A percentile compares a stretch with the other conserved stretches of the same genome.
Conservation (phyloP, 2,888 invertebrate genomes). For the Gymnosoma rotundatum region DNA sequence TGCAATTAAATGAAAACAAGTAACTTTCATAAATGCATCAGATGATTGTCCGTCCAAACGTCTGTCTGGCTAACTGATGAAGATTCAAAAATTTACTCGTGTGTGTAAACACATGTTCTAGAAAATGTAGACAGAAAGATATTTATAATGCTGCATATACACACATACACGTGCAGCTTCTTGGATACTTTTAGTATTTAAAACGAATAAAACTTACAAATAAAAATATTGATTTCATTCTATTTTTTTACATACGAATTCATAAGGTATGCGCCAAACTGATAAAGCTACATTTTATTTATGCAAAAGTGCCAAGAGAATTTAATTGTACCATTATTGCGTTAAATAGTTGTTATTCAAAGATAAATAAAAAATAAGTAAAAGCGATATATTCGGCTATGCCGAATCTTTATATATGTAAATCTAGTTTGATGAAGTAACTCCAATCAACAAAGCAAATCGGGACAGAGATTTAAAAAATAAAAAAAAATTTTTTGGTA, state of each 20-base stretch:
- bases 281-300: not conserved
- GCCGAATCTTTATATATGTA: no score
- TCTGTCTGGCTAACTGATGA: not conserved
- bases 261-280: not conserved
- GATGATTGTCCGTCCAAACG: constrained; percentile 10
- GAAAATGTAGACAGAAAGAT: not conserved
- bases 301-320: not conserved
- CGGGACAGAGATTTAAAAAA: no score
- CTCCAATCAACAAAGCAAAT: no score
- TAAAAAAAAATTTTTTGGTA: no score
- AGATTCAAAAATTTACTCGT: constrained; percentile 10
- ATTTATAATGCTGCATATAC: not conserved
- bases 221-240: constrained; percentile 59
- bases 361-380: no score
- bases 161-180: not conserved
- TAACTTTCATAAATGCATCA: constrained; percentile 69
- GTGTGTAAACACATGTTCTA: constrained; percentile 44
- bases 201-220: constrained; percentile 23
- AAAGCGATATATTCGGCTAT: no score
- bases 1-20: constrained; percentile 56
- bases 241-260: constrained; percentile 33
- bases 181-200: constrained; percentile 30
- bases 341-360: no score
- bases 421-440: no score
- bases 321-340: no score